phyloP scores from a whole-genome alignment of 2,888 invertebrate genomes.

The Spilarctia lutea region DNA sequence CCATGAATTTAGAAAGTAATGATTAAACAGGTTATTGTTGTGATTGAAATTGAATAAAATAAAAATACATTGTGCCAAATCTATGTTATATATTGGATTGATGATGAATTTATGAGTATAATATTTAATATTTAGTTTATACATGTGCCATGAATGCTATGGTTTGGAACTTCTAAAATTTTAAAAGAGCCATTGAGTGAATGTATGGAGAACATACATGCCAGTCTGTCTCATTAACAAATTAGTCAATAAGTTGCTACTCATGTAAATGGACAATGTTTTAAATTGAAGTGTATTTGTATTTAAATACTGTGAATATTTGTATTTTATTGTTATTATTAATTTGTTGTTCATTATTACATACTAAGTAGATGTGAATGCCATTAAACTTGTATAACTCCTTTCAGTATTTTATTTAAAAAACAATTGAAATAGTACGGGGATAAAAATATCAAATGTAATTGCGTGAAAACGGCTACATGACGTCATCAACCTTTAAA shows the following conservation, averaged over 20 bases:
- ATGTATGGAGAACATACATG: too few species aligned
- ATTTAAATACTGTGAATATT: conserved; percentile 40
- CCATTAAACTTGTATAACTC: conserved; percentile 41
- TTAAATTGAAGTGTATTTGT: conserved; percentile 35
- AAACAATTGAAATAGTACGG: neutral
- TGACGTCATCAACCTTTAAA: too few species aligned
- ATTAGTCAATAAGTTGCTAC: conserved; percentile 14
- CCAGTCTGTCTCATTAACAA: neutral
- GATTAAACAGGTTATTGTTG: conserved; percentile 24
- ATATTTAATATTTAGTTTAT: conserved; percentile 31
- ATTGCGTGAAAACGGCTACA: too few species aligned
- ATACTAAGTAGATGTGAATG: conserved; percentile 50
- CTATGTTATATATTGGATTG: conserved; percentile 25
- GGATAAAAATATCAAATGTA: too few species aligned
- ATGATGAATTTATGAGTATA: conserved; percentile 40
- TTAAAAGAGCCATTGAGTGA: too few species aligned
- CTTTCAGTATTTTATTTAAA: neutral
- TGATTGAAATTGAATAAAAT: conserved; percentile 32
- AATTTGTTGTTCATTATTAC: conserved; percentile 44
- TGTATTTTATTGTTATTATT: conserved; percentile 52
- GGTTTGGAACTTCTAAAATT: conserved; percentile 17
- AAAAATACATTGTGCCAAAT: conserved; percentile 49
- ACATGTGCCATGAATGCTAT: conserved; percentile 42
- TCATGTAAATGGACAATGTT: conserved; percentile 43
- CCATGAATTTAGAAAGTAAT: conserved; percentile 5